phyloP scores from a whole-genome alignment of 1,140 invertebrate species.

The Cyphomyrmex costatus region DNA sequence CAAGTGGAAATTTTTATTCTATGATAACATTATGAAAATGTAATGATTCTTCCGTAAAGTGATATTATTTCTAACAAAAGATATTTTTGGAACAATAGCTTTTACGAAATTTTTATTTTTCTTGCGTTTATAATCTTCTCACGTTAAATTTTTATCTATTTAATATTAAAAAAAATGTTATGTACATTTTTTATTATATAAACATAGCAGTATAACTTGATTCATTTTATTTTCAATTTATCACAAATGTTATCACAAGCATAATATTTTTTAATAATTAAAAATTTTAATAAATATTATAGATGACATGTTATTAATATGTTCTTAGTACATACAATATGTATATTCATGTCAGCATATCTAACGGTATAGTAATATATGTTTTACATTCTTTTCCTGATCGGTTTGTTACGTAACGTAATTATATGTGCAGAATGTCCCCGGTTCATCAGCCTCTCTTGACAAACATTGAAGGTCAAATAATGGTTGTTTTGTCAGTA shows the following conservation, averaged over 20 bases:
- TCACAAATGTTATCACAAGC: not conserved
- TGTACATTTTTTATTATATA: slow-evolving; percentile 11
- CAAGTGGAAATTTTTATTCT: not conserved
- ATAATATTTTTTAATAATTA: not conserved
- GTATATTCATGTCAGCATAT: not conserved
- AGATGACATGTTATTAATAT: not conserved
- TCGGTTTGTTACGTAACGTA: not conserved
- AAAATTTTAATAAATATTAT: not conserved
- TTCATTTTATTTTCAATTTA: slow-evolving; percentile 8
- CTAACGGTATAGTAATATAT: not conserved
- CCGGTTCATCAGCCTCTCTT: slow-evolving; percentile 12
- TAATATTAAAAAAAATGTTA: not conserved
- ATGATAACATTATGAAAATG: not conserved
- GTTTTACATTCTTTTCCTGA: slow-evolving; percentile 5
- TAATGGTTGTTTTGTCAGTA: not conserved
- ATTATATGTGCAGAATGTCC: not conserved
- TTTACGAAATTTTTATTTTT: not conserved
- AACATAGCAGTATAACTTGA: not conserved
- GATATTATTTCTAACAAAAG: not conserved
- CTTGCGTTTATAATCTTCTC: not conserved
- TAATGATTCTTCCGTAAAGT: not conserved
- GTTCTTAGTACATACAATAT: not conserved
- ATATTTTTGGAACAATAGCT: not conserved
- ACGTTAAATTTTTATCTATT: not conserved
- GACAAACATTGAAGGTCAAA: not conserved